Conservation (phyloP, 1,140 invertebrate genomes). For the Bombus terrestris region DNA sequence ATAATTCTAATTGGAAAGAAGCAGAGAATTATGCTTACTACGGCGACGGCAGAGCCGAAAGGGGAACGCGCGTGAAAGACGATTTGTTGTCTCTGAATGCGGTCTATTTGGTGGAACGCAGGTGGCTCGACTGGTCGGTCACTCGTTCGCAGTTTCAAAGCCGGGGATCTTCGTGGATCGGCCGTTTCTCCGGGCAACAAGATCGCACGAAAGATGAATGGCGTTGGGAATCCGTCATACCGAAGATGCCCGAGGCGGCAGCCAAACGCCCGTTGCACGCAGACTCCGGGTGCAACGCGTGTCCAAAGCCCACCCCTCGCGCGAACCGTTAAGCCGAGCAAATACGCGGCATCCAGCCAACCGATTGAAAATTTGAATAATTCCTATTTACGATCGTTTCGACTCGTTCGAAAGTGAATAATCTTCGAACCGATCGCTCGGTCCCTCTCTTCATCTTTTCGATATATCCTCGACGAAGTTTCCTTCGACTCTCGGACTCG, state of each 20-base stretch:
- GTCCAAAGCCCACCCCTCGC: conserved; percentile 14
- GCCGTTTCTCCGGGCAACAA: conserved; percentile 59
- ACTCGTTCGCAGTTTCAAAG: conserved; percentile 44
- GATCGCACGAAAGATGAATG: conserved; percentile 69
- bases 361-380: conserved; percentile 59
- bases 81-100: conserved; percentile 13
- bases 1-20: neutral
- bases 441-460: neutral
- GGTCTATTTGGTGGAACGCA: conserved; percentile 56
- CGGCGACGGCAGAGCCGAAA: too few species aligned
- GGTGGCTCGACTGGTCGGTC: conserved; percentile 22
- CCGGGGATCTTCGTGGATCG: conserved; percentile 48
- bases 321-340: conserved; percentile 28
- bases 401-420: neutral
- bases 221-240: conserved; percentile 66
- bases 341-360: conserved; percentile 26
- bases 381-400: conserved; percentile 9
- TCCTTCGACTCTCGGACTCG: neutral
- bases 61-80: conserved; percentile 33
- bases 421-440: neutral
- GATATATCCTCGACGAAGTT: neutral
- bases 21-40: neutral
- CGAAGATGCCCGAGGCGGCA: conserved; percentile 55
- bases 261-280: conserved; percentile 58
- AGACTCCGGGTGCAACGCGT: conserved; percentile 22